Conservation (phyloP, 2,113 vertebrate species). For the Neolamprologus cancellatus region DNA sequence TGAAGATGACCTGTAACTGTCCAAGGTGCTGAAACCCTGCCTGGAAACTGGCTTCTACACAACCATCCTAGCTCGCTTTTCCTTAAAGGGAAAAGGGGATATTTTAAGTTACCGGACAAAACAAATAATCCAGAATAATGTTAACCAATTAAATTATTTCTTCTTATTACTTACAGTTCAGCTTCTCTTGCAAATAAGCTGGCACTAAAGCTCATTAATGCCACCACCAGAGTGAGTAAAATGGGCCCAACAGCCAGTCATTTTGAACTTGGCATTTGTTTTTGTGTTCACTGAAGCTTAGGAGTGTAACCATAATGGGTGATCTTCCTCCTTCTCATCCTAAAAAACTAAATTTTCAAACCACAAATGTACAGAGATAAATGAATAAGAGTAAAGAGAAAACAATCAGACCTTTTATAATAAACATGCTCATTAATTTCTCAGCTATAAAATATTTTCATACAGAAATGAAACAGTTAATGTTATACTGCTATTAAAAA, state of each 20-base stretch:
- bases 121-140: not conserved
- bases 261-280: not conserved
- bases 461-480: conserved; percentile 35
- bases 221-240: not conserved
- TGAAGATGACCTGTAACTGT: not conserved
- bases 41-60: not conserved
- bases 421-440: conserved; percentile 21
- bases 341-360: not conserved
- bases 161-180: not conserved
- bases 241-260: too few relatives aligned
- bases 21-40: not conserved
- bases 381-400: not conserved
- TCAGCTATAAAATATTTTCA: conserved; percentile 53
- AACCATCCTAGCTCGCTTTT: not conserved
- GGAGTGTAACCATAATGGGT: not conserved
- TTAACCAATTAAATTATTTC: not conserved
- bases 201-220: not conserved
- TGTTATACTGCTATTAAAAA: not conserved
- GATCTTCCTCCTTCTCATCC: not conserved
- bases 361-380: not conserved
- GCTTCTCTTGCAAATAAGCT: accelerated
- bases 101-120: not conserved
- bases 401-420: conserved; percentile 27
- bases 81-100: not conserved
- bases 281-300: not conserved